phyloP scores from a whole-genome alignment of 2,113 vertebrate species.

The Agelaius tricolor region DNA sequence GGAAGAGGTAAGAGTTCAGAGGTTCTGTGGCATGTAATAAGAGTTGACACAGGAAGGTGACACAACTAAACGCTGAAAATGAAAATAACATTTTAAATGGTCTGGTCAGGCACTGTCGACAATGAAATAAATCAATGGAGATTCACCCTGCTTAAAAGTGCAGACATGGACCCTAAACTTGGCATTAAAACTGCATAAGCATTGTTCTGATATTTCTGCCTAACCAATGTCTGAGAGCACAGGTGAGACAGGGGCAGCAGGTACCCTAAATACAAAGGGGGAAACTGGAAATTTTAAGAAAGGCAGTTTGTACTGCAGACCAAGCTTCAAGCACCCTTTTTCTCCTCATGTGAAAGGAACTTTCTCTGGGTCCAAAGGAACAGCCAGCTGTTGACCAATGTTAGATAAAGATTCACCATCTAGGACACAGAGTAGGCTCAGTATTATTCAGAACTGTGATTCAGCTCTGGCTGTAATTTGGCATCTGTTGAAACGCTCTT shows the following conservation, averaged over 20 bases:
- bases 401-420: background rate
- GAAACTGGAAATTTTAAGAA: background rate
- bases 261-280: background rate
- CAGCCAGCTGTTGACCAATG: background rate
- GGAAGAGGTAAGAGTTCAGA: background rate
- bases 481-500: background rate
- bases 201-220: background rate
- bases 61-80: background rate
- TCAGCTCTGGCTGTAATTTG: background rate
- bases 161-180: rapidly evolving
- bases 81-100: background rate
- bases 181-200: background rate
- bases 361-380: background rate
- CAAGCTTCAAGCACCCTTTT: background rate
- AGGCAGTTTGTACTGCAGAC: background rate
- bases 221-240: background rate
- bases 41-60: background rate
- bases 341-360: background rate
- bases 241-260: background rate
- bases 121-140: background rate
- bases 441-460: background rate
- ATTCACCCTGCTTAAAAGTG: background rate
- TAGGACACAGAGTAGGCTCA: background rate
- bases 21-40: background rate
- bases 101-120: background rate